Conservation (phyloP, 2,888 invertebrate genomes). For the Ferdinandea cuprea region DNA sequence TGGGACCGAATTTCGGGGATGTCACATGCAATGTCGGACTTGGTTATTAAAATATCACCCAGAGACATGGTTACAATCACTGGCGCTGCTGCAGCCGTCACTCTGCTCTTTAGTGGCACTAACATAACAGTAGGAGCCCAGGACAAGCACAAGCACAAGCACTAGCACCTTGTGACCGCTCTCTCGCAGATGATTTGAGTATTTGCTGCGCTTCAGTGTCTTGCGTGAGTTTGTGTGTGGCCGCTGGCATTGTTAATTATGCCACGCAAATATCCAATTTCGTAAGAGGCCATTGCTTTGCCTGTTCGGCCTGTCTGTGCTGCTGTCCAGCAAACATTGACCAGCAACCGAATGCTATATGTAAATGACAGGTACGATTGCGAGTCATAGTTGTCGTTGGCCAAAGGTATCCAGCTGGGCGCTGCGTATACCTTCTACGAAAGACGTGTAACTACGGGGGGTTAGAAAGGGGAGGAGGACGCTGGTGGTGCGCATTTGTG, state of each 20-base stretch:
- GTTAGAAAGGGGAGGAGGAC: too few relatives aligned
- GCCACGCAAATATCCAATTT: slow-evolving; percentile 75
- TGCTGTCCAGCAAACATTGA: slow-evolving; percentile 56
- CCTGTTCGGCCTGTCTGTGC: slow-evolving; percentile 61
- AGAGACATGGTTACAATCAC: slow-evolving; percentile 72
- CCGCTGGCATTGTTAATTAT: slow-evolving; percentile 73
- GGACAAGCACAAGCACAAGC: too few relatives aligned
- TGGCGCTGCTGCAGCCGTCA: slow-evolving; percentile 64
- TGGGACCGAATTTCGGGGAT: slow-evolving; percentile 65
- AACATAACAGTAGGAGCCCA: slow-evolving; percentile 69
- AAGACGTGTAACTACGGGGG: slow-evolving; percentile 45
- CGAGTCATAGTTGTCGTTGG: slow-evolving; percentile 38
- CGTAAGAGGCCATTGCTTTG: slow-evolving; percentile 68
- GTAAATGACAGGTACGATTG: slow-evolving; percentile 72
- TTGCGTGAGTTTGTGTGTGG: slow-evolving; percentile 53
- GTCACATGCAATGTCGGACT: slow-evolving; percentile 66
- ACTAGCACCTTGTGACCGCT: slow-evolving; percentile 70
- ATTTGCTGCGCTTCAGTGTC: slow-evolving; percentile 35
- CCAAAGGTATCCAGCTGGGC: slow-evolving; percentile 70
- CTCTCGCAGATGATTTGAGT: slow-evolving; percentile 70
- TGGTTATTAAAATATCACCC: slow-evolving; percentile 75
- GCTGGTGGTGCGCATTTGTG: slow-evolving; percentile 55
- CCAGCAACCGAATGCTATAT: slow-evolving; percentile 40
- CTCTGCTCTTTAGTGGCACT: slow-evolving; percentile 54
- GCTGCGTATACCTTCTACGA: slow-evolving; percentile 46